A percentile compares a stretch with the other conserved stretches of the same genome.
Evolutionary conservation across 2,113 vertebrate species (phyloP).

Genomic region (Grammomys dolichurus): DNA sequence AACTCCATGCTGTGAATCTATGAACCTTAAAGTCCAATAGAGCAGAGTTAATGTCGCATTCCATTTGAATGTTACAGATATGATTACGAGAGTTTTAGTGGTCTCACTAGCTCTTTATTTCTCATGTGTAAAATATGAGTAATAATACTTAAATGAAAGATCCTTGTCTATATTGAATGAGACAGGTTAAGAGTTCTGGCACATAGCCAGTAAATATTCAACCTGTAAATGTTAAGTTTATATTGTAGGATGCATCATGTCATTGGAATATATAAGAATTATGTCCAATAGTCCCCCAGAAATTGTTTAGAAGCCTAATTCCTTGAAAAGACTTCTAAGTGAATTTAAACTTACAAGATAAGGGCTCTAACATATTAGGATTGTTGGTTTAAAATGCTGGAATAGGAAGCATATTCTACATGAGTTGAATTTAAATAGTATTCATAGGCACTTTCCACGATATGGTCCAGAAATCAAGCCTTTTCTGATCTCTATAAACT

Average conservation of each 20-base stretch:
- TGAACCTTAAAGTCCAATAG: background rate
- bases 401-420: background rate
- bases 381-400: background rate
- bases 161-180: conserved; percentile 5
- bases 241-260: background rate
- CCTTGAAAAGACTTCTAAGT: conserved; percentile 3
- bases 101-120: background rate
- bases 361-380: background rate
- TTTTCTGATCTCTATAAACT: conserved; percentile 1
- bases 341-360: background rate
- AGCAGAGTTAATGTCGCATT: conserved; percentile 5
- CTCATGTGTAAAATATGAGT: conserved; percentile 35
- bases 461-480: background rate
- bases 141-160: background rate
- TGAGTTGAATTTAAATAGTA: too few species aligned
- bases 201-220: background rate
- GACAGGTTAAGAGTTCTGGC: background rate
- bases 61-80: background rate
- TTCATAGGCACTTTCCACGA: background rate
- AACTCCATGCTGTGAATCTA: conserved; percentile 2
- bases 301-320: background rate
- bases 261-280: background rate
- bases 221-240: background rate
- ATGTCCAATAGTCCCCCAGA: background rate
- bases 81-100: background rate